Percentiles rank a stretch among this genome's conserved stretches.
Evolutionary conservation across 92 coral and sea anemone genomes (phyloP).

Genomic region (Montipora capitata): DNA sequence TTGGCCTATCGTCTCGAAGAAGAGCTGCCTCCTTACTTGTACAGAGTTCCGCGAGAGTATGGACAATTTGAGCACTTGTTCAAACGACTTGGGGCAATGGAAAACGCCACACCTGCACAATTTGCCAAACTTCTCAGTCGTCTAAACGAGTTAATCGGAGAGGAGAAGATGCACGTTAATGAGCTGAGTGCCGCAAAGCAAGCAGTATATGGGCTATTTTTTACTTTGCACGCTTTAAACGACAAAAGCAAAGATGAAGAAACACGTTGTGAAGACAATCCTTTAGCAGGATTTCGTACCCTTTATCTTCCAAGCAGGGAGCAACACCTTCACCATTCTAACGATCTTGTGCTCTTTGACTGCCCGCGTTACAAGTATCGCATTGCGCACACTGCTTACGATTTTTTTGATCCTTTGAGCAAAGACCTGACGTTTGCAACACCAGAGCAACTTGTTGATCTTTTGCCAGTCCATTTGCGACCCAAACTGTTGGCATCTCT

Average conservation of each 20-base stretch:
- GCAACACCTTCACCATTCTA: conserved; percentile 66
- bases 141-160: conserved; percentile 67
- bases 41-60: conserved; percentile 81
- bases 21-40: conserved; percentile 83
- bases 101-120: conserved; percentile 83
- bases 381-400: conserved; percentile 40
- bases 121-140: conserved; percentile 76
- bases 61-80: conserved; percentile 80
- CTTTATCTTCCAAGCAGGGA: conserved; percentile 81
- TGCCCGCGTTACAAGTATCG: conserved; percentile 50
- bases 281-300: conserved; percentile 40
- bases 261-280: conserved; percentile 23
- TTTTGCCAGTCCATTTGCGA: conserved; percentile 75
- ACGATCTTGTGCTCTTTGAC: conserved; percentile 66
- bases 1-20: conserved; percentile 70
- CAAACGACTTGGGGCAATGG: conserved; percentile 91
- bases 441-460: conserved; percentile 20
- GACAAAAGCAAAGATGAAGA: background rate
- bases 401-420: conserved; percentile 64
- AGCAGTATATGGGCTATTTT: conserved; percentile 83
- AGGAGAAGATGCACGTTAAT: conserved; percentile 41
- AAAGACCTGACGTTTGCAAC: conserved; percentile 12
- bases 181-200: conserved; percentile 70
- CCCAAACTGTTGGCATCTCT: conserved; percentile 51
- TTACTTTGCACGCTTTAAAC: conserved; percentile 57